Percentiles rank a stretch among this genome's conserved stretches.
Conservation (phyloP, 2,888 invertebrate genomes). For the Temnothorax rugatulus region DNA sequence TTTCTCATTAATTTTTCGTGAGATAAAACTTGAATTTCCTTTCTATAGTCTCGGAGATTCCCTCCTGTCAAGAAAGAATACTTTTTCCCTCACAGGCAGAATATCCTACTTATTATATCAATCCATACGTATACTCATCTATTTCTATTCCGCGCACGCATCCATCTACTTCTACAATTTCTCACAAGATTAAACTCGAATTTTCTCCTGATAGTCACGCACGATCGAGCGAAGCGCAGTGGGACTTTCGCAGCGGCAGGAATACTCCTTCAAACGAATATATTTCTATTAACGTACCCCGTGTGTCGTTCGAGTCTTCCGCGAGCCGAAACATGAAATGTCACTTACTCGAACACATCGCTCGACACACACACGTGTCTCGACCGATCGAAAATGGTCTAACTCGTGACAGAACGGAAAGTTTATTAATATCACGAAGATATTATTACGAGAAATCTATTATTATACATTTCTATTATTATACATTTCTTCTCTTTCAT, state of each 20-base stretch:
- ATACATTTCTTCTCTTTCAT: neutral
- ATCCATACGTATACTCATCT: slow-evolving; percentile 5
- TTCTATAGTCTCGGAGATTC: neutral
- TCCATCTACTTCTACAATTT: slow-evolving; percentile 33
- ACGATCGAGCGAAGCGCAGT: slow-evolving; percentile 45
- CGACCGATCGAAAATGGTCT: slow-evolving; percentile 64
- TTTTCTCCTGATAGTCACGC: slow-evolving; percentile 50
- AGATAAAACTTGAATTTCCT: slow-evolving; percentile 18
- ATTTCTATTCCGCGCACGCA: slow-evolving; percentile 31
- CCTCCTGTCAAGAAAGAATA: neutral
- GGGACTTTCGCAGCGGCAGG: slow-evolving; percentile 57
- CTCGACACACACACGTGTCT: slow-evolving; percentile 42
- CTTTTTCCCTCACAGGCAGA: neutral
- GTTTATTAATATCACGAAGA: slow-evolving; percentile 58
- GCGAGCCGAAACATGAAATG: slow-evolving; percentile 78
- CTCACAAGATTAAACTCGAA: slow-evolving; percentile 54
- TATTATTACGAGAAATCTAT: slow-evolving; percentile 33
- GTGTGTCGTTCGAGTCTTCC: slow-evolving; percentile 74
- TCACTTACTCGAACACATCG: slow-evolving; percentile 76
- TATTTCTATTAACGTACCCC: slow-evolving; percentile 75
- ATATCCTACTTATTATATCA: slow-evolving; percentile 43
- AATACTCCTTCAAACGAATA: slow-evolving; percentile 73
- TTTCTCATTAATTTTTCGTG: slow-evolving; percentile 5
- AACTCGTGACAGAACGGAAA: slow-evolving; percentile 37
- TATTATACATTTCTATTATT: neutral